Evolutionary conservation across 2,888 invertebrate species (phyloP), one percentile per base, ranked within the genome.

Genomic region (Melanophora roralis): DNA sequence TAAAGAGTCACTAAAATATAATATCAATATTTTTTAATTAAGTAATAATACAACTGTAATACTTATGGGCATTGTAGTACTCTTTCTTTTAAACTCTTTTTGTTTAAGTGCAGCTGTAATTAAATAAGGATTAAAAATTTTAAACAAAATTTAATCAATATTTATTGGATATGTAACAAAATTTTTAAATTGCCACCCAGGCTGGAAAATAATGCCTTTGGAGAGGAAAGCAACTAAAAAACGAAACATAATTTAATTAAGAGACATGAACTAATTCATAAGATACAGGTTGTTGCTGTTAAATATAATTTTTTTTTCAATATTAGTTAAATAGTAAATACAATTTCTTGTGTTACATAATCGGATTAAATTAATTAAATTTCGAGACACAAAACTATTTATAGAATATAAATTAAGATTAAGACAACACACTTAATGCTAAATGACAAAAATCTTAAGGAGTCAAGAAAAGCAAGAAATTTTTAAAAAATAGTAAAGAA

Each of bases 331-430:
- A 3, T 27, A 49, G 40, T 36, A 65, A 69, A 43, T n/a, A n/a
- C n/a, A n/a, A n/a, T n/a, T n/a, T n/a, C n/a, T n/a, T n/a, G n/a
- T n/a, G n/a, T 19, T 16, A 38, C 21, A 49, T 80, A 80, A 80
- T 49, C 80, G 67, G 79, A 38, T 79, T 79, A 79, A 60, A 47
- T 65, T 60, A 67, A 75, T 62, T 71, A 49, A 71, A 71, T 75
- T 32, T 19, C n/a, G 43, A 49, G 16, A 40, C 27, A 69, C 19
- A 64, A 38, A 69, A 55, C 27, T 23, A 27, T 27, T 32, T 32
- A 53, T 21, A 43, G 6, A 27, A 36, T 32, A 49, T 69, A 59
- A 38, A 45, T 72, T 16, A 43, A 45, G 38, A 65, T 62, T n/a
- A n/a, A 23, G 68, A 51, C 19, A 51, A 36, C 8, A 19, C 8